Evolutionary conservation across 2,797 vertebrate genomes (phyloP).

Genomic region (Gila robusta): DNA sequence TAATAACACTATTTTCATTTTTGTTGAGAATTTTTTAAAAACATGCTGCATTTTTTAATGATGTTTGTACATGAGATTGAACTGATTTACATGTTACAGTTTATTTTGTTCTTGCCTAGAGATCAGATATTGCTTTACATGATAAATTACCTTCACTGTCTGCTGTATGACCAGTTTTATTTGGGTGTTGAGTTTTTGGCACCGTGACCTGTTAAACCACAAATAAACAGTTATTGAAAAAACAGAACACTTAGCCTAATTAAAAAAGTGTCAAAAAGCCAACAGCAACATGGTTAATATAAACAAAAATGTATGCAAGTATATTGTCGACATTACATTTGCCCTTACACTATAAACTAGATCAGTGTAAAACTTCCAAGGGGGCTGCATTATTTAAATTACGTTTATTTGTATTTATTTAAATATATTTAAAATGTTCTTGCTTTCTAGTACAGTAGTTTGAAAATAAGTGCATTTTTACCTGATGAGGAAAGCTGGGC

Average conservation of each 20-base stretch:
- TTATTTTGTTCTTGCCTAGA: neutral
- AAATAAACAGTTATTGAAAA: neutral
- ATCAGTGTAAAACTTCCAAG: neutral
- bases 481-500: conserved; percentile 68
- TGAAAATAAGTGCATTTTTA: conserved; percentile 66
- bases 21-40: neutral
- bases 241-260: neutral
- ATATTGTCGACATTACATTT: neutral
- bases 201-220: conserved; percentile 71
- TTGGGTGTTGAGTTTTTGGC: conserved; percentile 69
- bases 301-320: neutral
- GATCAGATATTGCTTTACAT: neutral
- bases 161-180: conserved; percentile 66
- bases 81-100: too few relatives aligned
- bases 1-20: neutral
- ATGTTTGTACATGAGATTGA: neutral
- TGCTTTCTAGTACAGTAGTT: conserved; percentile 48
- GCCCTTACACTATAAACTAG: neutral
- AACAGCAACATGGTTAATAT: neutral
- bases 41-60: neutral
- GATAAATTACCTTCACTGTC: conserved; percentile 80
- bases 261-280: neutral
- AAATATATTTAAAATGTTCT: neutral
- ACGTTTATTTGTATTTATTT: neutral
- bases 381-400: neutral